Evolutionary conservation across 1,140 invertebrate genomes (phyloP), one percentile per base, ranked within the genome.

Genomic region (Amyelois transitella): DNA sequence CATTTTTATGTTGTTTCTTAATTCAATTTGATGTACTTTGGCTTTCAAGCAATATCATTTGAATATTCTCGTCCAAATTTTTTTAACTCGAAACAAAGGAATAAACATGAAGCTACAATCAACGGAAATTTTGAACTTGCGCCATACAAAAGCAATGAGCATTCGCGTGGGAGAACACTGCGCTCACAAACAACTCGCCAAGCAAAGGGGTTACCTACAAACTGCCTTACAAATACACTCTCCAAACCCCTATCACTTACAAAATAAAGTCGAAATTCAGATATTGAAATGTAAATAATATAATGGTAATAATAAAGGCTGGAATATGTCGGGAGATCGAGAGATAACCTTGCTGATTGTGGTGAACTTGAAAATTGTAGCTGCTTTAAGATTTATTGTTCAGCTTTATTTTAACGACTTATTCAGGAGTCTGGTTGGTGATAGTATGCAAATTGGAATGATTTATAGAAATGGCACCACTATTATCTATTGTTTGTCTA

Each of bases 111-210:
- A n/a, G n/a, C n/a, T 4, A 38, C 32, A 38, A 38, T 14, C 32
- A 38, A 14, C 2, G 32, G 32, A 14, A 48, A 21, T 48, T 48
- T 48, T 48, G 12, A 53, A 52, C 43, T 65, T 62, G 57, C 47
- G 49, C 60, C 60, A 71, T 55, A 60, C 65, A 55, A 64, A 62
- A 65, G 61, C 65, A 68, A 68, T 68, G 60, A 68, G 65, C 65
- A 62, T 63, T 66, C 56, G 66, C 59, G 52, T 64, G 65, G 58
- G 62, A 71, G 62, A 58, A 53, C 60, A 61, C 53, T 60, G 58
- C 62, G 51, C 57, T 62, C 60, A 64, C 64, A 65, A 64, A 71
- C 62, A 68, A 68, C 62, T 58, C 60, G 50, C 57, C 62, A 60
- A 64, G 62, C 62, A 62, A 68, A 64, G 53, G 57, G 66, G 60